phyloP scores from a whole-genome alignment of 2,113 vertebrate genomes.

The Formicarius rufipectus region DNA sequence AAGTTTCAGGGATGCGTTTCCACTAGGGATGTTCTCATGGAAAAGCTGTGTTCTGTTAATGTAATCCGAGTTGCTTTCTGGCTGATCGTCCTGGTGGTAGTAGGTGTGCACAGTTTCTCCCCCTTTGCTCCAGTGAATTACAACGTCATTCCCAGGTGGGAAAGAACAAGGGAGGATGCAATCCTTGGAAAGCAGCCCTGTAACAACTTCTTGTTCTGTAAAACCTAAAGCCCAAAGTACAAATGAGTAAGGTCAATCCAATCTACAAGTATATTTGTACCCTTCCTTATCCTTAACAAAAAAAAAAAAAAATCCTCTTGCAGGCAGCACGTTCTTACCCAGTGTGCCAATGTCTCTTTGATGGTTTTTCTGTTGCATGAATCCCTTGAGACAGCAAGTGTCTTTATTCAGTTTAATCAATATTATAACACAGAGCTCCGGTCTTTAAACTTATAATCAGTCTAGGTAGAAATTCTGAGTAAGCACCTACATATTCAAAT shows the following conservation, averaged over 20 bases:
- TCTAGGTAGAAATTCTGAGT: neutral
- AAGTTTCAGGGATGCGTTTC: conserved; percentile 75
- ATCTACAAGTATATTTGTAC: neutral
- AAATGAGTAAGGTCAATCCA: neutral
- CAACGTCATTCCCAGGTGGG: neutral
- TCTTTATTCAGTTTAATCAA: neutral
- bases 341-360: rapidly evolving
- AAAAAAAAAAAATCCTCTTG: neutral
- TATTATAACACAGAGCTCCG: neutral
- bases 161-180: conserved; percentile 72
- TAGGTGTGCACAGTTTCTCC: conserved; percentile 63
- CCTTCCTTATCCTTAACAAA: neutral
- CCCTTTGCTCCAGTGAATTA: conserved; percentile 79
- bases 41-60: conserved; percentile 67
- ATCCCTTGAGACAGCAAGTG: neutral
- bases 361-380: neutral
- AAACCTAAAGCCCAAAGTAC: neutral
- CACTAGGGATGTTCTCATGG: conserved; percentile 16
- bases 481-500: neutral
- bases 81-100: conserved; percentile 46
- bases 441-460: neutral
- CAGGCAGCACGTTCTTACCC: neutral
- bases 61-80: conserved; percentile 50
- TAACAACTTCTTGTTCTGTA: neutral
- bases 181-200: conserved; percentile 40